Evolutionary conservation across 2,113 vertebrate species (phyloP).

Genomic region (Takifugu bimaculatus): DNA sequence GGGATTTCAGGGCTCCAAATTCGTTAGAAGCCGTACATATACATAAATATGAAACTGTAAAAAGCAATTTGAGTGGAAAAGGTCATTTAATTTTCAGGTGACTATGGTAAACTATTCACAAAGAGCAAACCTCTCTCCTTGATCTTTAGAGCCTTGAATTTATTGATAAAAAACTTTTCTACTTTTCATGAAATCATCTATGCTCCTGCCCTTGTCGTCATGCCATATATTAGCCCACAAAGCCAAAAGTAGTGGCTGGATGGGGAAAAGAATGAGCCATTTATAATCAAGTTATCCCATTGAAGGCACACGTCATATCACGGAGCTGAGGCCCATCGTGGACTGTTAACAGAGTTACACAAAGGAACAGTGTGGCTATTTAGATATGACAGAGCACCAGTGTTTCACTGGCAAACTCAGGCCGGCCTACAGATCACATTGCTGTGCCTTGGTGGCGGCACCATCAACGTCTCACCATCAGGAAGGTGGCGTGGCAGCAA

Average conservation of each 20-base stretch:
- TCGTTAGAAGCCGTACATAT: too few relatives aligned
- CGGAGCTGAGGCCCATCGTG: slow-evolving; percentile 36
- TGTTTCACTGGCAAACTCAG: slow-evolving; percentile 36
- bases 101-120: too few relatives aligned
- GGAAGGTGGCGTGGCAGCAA: slow-evolving; percentile 33
- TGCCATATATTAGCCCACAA: slow-evolving; percentile 49
- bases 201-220: slow-evolving; percentile 52
- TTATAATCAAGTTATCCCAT: slow-evolving; percentile 57
- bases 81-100: slow-evolving; percentile 1
- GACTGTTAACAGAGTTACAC: slow-evolving; percentile 11
- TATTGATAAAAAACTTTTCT: slow-evolving; percentile 29
- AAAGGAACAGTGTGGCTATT: slow-evolving; percentile 48
- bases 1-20: not conserved
- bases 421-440: slow-evolving; percentile 36
- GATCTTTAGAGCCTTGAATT: too few relatives aligned
- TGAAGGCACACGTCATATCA: slow-evolving; percentile 32
- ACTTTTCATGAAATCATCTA: slow-evolving; percentile 39
- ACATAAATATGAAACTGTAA: too few relatives aligned
- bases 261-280: slow-evolving; percentile 27
- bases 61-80: not conserved
- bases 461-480: slow-evolving; percentile 13
- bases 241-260: slow-evolving; percentile 29
- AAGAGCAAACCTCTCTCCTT: too few relatives aligned
- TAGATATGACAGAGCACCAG: slow-evolving; percentile 46
- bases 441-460: slow-evolving; percentile 32